Evolutionary conservation across 2,888 invertebrate genomes (phyloP), one percentile per base, ranked within the genome.

Genomic region (Muscina levida): DNA sequence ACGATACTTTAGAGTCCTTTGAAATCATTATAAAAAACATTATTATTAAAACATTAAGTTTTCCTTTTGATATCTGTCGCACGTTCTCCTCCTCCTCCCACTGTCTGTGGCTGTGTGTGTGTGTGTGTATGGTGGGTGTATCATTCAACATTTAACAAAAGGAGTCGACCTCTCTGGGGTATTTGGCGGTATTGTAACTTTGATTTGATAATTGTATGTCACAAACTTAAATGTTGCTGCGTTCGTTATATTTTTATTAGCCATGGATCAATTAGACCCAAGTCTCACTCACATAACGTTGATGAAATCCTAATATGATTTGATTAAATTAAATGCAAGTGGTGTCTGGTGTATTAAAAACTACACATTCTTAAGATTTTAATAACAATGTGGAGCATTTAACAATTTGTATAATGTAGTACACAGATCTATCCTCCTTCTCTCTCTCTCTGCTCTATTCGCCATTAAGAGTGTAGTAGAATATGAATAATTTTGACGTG

Each of bases 141-240:
- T 3, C 31, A 31, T 66, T 74, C 17, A 31, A 39, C n/a, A 37
- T 67, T 31, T 10, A 19, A 72, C 48, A 72, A 79, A 76, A 72
- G 72, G 70, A 76, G 57, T 44, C 37, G 51, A 48, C 48, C 72
- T 80, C 62, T 13, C 71, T 71, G 59, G 80, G 70, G 66, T 77
- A 73, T 80, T 74, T 74, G 62, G 39, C 62, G 62, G 62, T 74
- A 77, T 80, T 80, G 73, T 77, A 57, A 51, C 77, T 73, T 80
- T 77, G 77, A 80, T 80, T 80, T 80, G 73, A 59, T 73, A 70
- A 77, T 77, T 73, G 70, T 77, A 48, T 71, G 66, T 66, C 72
- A 76, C 22, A 68, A 67, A 67, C 62, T 39, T 15, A 51, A 17
- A 39, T 59, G 59, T n/a, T n/a, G 67, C 11, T 15, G 42, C n/a